Base-by-base conservation (phyloP, 1,140 invertebrate genomes). In the Tenebrio molitor region DNA sequence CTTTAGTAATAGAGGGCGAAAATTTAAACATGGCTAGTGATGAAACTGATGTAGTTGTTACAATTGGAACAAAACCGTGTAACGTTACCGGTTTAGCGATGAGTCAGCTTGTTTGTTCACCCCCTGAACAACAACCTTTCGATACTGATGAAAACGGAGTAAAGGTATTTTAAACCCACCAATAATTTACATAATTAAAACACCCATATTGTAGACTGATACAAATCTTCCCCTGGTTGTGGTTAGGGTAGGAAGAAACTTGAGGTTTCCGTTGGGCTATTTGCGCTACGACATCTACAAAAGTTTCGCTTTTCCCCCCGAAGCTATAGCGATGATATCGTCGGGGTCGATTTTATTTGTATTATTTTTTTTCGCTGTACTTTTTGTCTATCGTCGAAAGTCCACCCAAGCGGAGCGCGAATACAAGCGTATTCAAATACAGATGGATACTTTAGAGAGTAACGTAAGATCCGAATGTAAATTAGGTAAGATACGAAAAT, bases 401-500 rank as follows among this genome's bases (percentile, higher is more conserved):
- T 97, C 94, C 46, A 97, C 95, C 1, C 95, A 97, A 84, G 96
- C 96, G 0, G 96, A 98, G 83, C 85, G 96, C 36, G 96, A 98
- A 82, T 98, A 98, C 83, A 97, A 97, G 83, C 89, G 97, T 23
- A 98, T 99, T 82, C 97, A 99, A 84, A 96, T 99, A 77, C 97
- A 99, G 85, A 98, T 99, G 94, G 97, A 99, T 77, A 98, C 96
- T n/a, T 85, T 99, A 41, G 97, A 99, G 83, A 97, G 95, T 80
- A 98, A 98, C 83, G 97, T 99, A 0, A 88, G 97, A 50, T 94
- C 96, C 77, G 98, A 99, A 84, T 99, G 97, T 82, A 98, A 99
- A 85, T 93, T 97, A 87, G 89, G 91, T 92, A 82, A 81, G 69
- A 34, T 68, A 44, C 5, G 41, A 63, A 15, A 25, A 34, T 68